Conservation (phyloP, 2,113 vertebrate species). For the Pipa parva region DNA sequence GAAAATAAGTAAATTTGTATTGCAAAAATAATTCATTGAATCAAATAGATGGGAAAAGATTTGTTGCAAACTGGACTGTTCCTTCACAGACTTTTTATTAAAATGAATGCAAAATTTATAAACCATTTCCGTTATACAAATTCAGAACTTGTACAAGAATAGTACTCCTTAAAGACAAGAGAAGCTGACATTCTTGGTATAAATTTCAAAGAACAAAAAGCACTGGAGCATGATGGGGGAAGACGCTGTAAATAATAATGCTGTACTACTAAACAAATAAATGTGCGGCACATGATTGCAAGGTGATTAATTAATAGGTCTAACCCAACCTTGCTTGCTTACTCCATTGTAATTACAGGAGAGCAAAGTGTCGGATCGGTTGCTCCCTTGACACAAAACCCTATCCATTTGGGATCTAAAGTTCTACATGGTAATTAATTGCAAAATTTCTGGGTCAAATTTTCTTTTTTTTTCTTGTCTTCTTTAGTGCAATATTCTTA, state of each 20-base stretch:
- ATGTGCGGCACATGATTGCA: not conserved
- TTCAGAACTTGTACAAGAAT: no score
- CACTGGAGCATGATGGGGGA: no score
- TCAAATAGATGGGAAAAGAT: no score
- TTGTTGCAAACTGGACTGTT: no score
- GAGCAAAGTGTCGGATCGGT: not conserved
- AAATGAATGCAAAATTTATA: no score
- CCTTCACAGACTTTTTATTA: no score
- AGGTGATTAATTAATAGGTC: slow-evolving; percentile 5
- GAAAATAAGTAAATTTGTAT: no score
- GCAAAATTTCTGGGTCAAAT: slow-evolving; percentile 8
- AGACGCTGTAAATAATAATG: no score
- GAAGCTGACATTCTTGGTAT: not conserved
- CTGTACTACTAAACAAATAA: no score
- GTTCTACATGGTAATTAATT: not conserved
- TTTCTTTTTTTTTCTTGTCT: not conserved
- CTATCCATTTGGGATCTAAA: slow-evolving; percentile 3
- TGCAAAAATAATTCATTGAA: no score
- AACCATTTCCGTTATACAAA: no score
- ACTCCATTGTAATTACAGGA: slow-evolving; percentile 6
- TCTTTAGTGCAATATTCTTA: slow-evolving; percentile 11
- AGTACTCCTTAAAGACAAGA: no score
- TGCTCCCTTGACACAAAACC: not conserved
- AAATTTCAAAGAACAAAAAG: not conserved
- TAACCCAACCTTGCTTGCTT: not conserved